phyloP scores from a whole-genome alignment of 2,113 vertebrate species.

The Hyperopisus bebe region DNA sequence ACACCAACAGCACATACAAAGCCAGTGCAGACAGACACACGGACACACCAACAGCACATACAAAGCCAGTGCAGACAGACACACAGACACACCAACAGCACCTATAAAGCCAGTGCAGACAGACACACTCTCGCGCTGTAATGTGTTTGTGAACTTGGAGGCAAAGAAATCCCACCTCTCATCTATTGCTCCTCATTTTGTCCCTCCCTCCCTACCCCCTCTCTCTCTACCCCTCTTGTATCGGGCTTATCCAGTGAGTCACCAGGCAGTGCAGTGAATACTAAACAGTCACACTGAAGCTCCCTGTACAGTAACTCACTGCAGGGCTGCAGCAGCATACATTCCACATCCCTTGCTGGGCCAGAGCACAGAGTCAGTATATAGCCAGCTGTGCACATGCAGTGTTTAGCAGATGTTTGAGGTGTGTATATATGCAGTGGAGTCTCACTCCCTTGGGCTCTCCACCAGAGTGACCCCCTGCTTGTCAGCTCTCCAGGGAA shows the following conservation, averaged over 20 bases:
- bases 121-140: not conserved
- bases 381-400: not conserved
- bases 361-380: not conserved
- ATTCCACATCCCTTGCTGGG: not conserved
- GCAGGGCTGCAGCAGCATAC: not conserved
- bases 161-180: conserved; percentile 43
- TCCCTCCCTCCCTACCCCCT: conserved; percentile 13
- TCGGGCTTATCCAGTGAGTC: conserved; percentile 44
- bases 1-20: not conserved
- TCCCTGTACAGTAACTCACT: not conserved
- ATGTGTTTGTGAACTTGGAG: conserved; percentile 49
- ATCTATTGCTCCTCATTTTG: conserved; percentile 25
- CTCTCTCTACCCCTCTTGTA: conserved; percentile 33
- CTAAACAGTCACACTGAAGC: conserved; percentile 39
- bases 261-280: conserved; percentile 45
- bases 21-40: too few relatives aligned
- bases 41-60: not conserved
- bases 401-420: not conserved
- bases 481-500: not conserved
- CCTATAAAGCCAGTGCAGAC: too few relatives aligned
- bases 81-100: not conserved
- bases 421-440: not conserved
- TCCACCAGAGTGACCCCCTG: not conserved
- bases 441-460: not conserved
- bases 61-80: conserved; percentile 33